phyloP scores from a whole-genome alignment of 2,797 vertebrate genomes.

The Malurus leucopterus region DNA sequence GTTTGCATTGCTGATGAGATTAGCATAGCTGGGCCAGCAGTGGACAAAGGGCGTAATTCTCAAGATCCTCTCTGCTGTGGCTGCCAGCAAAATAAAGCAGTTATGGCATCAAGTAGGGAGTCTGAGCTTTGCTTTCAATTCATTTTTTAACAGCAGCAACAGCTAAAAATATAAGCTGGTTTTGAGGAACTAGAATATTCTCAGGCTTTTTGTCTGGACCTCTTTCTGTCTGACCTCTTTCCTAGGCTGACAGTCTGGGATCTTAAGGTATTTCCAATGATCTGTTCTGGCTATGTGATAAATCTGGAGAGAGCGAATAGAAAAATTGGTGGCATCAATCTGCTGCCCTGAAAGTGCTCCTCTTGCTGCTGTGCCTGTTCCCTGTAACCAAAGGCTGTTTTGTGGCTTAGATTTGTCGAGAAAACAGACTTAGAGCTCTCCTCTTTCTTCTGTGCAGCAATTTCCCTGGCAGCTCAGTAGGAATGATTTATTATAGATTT shows the following conservation, averaged over 20 bases:
- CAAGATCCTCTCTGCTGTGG: not conserved
- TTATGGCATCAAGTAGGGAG: not conserved
- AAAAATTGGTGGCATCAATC: not conserved
- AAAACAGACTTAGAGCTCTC: not conserved
- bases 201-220: not conserved
- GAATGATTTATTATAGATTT: not conserved
- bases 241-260: not conserved
- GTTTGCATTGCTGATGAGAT: constrained; percentile 30
- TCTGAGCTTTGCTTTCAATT: not conserved
- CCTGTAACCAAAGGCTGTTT: not conserved
- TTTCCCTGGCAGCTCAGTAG: not conserved
- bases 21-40: not conserved
- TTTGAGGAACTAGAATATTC: not conserved
- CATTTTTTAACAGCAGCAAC: not conserved
- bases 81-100: not conserved
- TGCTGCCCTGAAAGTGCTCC: not conserved
- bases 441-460: not conserved
- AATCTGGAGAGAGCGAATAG: not conserved
- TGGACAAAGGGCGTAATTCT: not conserved
- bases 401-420: not conserved
- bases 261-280: not conserved
- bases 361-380: not conserved
- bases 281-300: not conserved
- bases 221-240: not conserved
- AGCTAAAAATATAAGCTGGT: not conserved